These are phyloP conservation scores for Pristionchus arcanus DNA, from an alignment of 2,888 invertebrate species.

Conservation along the genomic window DNA sequence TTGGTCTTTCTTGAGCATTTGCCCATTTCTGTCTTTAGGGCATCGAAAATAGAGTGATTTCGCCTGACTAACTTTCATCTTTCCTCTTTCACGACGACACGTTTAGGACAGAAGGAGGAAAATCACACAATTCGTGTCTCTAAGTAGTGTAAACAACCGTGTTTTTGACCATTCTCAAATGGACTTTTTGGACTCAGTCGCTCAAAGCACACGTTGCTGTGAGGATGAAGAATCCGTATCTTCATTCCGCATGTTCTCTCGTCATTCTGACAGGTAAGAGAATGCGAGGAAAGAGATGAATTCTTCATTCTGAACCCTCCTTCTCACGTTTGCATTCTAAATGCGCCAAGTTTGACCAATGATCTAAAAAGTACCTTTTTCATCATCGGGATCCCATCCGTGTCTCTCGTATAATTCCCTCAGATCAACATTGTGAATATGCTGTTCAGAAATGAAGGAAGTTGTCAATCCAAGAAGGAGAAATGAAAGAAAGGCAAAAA, in stretches of 20 bases:
- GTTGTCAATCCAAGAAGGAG: slow-evolving; percentile 14
- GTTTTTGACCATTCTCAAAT: background rate
- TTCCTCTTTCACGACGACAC: background rate
- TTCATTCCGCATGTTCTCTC: too few species aligned
- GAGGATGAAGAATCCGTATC: background rate
- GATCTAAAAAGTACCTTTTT: too few species aligned
- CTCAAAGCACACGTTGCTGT: background rate
- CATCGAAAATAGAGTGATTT: slow-evolving; percentile 23
- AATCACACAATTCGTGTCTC: background rate
- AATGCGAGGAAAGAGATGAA: background rate
- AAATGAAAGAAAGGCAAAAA: slow-evolving; percentile 21
- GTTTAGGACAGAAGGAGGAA: background rate
- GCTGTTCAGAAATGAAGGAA: slow-evolving; percentile 40
- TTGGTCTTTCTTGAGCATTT: background rate
- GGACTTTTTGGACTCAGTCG: background rate
- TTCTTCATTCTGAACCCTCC: background rate
- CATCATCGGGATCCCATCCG: slow-evolving; percentile 44
- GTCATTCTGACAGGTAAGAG: too few species aligned
- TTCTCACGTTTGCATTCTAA: background rate
- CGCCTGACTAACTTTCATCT: background rate
- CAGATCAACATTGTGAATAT: slow-evolving; percentile 4
- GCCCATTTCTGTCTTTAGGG: background rate
- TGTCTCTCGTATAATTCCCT: slow-evolving; percentile 14
- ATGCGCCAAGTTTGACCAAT: too few species aligned
- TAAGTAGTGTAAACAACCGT: background rate